Evolutionary conservation across 2,888 invertebrate species (phyloP), one percentile per base, ranked within the genome.

Genomic region (Melanotus villosus): DNA sequence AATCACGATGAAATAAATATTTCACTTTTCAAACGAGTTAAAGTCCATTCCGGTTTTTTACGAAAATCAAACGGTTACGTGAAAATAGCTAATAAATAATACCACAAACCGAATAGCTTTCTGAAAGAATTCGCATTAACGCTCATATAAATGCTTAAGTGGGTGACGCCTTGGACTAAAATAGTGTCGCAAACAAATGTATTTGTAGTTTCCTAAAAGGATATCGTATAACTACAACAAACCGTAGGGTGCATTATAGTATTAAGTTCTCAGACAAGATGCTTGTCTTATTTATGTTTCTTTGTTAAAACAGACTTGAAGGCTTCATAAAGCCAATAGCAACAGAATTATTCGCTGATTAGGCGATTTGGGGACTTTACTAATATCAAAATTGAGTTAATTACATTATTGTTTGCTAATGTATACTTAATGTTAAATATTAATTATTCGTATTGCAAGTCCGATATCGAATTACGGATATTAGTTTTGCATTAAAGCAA

Each of bases 251-350:
- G 65, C 65, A 65, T 65, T 65, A 65, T 65, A 21, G 65, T 65
- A 65, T 65, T 65, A 65, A 50, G 50, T 65, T 65, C 65, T 65
- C 26, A 65, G 65, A 12, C 34, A 52, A 21, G 45, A 58, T 58
- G 57, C 50, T 34, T 41, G 16, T 34, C 32, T 45, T 38, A 19
- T 65, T 54, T 65, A 57, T 52, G 52, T 52, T 47, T 52, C 32
- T 52, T n/a, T 50, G 30, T 23, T 32, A 5, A 3, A 32, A 10
- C 1, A 7, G 6, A 10, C 10, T 12, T 12, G 41, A 14, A 41
- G 12, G 12, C 6, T 41, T 12, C 12, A 3, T 34, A 12, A 12
- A 2, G 1, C n/a, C n/a, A n/a, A n/a, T n/a, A n/a, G n/a, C n/a
- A n/a, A n/a, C n/a, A n/a, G n/a, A n/a, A n/a, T n/a, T n/a, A n/a